These are phyloP conservation scores for Embiotoca jacksoni DNA, from an alignment of 2,113 vertebrate genomes.

Conservation along the genomic window DNA sequence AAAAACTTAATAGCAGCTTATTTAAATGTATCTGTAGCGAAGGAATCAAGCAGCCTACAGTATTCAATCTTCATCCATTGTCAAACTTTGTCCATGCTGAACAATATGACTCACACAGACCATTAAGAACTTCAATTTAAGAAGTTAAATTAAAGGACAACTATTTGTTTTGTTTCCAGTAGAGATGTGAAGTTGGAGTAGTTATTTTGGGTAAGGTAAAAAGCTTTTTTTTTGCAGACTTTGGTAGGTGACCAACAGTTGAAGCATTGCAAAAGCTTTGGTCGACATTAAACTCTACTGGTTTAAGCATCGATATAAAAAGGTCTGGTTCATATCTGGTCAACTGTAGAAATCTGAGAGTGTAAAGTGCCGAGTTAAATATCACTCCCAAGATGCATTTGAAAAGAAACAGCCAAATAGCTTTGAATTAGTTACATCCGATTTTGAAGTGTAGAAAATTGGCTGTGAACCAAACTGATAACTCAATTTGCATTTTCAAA, in stretches of 20 bases:
- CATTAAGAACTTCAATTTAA: conserved; percentile 6
- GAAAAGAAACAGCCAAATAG: too few relatives aligned
- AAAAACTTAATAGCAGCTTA: conserved; percentile 21
- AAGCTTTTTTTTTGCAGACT: neutral
- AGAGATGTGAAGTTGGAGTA: neutral
- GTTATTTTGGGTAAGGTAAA: neutral
- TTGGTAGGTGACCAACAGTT: neutral
- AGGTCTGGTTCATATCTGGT: too few relatives aligned
- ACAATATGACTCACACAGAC: neutral
- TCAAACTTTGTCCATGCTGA: conserved; percentile 14
- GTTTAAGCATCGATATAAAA: neutral
- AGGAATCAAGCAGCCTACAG: conserved; percentile 7
- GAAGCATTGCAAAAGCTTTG: neutral
- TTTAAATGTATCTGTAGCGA: conserved; percentile 26
- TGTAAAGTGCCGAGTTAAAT: neutral
- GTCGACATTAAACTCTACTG: neutral
- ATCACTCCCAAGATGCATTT: neutral
- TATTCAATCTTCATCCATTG: neutral
- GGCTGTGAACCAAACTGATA: too few relatives aligned
- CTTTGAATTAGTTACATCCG: neutral
- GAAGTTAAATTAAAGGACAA: conserved; percentile 12
- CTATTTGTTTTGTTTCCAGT: neutral
- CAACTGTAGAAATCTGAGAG: too few relatives aligned
- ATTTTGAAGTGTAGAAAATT: neutral
- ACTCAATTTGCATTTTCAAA: too few relatives aligned